phyloP scores from a whole-genome alignment of 2,797 vertebrate species.

The Dendrocincla fuliginosa region DNA sequence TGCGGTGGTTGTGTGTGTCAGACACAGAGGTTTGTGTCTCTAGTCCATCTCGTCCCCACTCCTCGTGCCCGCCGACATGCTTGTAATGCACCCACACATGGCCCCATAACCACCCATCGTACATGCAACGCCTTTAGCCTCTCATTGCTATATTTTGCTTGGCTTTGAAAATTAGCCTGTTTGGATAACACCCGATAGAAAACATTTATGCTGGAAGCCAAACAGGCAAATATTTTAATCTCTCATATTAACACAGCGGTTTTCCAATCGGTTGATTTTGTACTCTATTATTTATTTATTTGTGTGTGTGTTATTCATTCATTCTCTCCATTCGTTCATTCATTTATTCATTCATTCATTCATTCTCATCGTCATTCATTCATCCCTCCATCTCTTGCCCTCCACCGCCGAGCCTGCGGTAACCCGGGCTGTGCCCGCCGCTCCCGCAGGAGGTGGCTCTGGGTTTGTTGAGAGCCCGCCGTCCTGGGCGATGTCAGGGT shows the following conservation, averaged over 20 bases:
- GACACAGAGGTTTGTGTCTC: accelerated
- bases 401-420: background rate
- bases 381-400: background rate
- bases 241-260: conserved; percentile 44
- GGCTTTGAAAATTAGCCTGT: conserved; percentile 47
- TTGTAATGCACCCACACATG: background rate
- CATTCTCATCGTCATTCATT: background rate
- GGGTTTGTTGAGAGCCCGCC: background rate
- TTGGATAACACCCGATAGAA: conserved; percentile 36
- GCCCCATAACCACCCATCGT: accelerated
- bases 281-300: conserved; percentile 48
- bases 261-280: conserved; percentile 48
- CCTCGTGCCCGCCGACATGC: background rate
- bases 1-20: background rate
- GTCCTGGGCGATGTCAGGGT: background rate
- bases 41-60: background rate
- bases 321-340: background rate
- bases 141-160: background rate
- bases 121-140: background rate
- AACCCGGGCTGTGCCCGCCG: background rate
- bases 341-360: background rate
- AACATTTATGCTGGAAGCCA: conserved; percentile 49
- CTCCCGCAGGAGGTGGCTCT: background rate
- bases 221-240: conserved; percentile 65
- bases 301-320: conserved; percentile 18